Conservation (phyloP, 2,888 invertebrate genomes). For the Lasius platythorax region DNA sequence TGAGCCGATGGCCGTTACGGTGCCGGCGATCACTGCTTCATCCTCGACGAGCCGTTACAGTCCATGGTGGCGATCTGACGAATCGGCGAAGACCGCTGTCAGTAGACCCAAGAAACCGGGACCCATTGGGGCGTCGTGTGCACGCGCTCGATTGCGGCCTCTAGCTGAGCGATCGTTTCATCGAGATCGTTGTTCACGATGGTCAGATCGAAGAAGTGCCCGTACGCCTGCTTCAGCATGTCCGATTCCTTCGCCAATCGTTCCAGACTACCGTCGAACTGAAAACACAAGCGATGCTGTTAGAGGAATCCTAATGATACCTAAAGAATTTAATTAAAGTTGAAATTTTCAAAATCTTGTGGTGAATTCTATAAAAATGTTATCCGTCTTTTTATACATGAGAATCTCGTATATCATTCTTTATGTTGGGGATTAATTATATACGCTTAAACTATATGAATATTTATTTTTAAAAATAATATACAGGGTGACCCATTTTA, state of each 20-base stretch:
- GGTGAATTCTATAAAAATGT: background rate
- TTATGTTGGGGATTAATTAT: background rate
- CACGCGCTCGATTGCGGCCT: conserved; percentile 96
- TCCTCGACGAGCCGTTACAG: conserved; percentile 83
- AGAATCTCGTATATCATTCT: background rate
- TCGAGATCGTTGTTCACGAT: conserved; percentile 99
- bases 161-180: conserved; percentile 97
- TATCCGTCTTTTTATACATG: background rate
- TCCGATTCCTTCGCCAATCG: conserved; percentile 98
- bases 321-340: background rate
- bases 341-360: background rate
- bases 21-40: conserved; percentile 75
- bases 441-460: background rate
- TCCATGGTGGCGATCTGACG: conserved; percentile 80
- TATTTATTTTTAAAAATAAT: no score
- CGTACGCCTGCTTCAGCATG: conserved; percentile 97
- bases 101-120: conserved; percentile 99
- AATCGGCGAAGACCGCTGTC: conserved; percentile 88
- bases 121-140: conserved; percentile 98
- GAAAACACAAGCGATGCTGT: conserved; percentile 75
- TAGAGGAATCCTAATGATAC: background rate
- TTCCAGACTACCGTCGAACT: conserved; percentile 99
- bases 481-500: no score
- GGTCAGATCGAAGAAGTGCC: conserved; percentile 99
- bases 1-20: conserved; percentile 31